These are phyloP conservation scores for Eciton burchellii DNA, from an alignment of 1,140 invertebrate genomes.

Conservation along the genomic window DNA sequence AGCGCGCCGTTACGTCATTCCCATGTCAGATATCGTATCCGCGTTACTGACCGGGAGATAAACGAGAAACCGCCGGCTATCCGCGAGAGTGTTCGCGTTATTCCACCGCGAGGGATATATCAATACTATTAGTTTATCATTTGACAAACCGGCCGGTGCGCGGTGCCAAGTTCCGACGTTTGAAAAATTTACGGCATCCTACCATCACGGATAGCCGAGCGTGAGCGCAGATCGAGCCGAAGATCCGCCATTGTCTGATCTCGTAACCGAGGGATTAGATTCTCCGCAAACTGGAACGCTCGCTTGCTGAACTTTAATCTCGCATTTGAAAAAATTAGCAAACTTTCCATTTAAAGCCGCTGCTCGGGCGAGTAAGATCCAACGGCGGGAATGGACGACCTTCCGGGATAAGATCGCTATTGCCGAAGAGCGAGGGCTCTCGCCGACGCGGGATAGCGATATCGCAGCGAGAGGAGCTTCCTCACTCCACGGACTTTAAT, in stretches of 20 bases:
- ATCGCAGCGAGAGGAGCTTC: not conserved
- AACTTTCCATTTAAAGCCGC: conserved; percentile 1
- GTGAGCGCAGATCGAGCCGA: not conserved
- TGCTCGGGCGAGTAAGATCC: not conserved
- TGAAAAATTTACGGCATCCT: conserved; percentile 31
- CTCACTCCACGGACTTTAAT: conserved; percentile 22
- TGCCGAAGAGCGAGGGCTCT: not conserved
- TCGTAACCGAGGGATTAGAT: not conserved
- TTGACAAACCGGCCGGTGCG: conserved; percentile 15
- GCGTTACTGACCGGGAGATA: conserved; percentile 38
- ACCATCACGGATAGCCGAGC: not conserved
- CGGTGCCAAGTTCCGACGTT: conserved; percentile 40
- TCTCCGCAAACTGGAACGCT: not conserved
- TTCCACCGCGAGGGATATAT: conserved; percentile 29
- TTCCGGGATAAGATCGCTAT: conserved; percentile 22
- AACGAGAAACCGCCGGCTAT: conserved; percentile 24
- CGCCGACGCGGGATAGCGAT: not conserved
- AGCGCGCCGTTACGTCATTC: conserved; percentile 7
- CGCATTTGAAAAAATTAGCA: not conserved
- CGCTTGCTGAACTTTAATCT: not conserved
- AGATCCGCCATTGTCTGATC: conserved; percentile 7
- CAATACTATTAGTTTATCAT: conserved; percentile 39
- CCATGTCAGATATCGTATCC: conserved; percentile 8
- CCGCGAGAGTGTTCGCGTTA: conserved; percentile 47
- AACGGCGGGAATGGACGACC: not conserved